Conservation (phyloP, 2,888 invertebrate species). For the Caenorhabditis parvicauda region DNA sequence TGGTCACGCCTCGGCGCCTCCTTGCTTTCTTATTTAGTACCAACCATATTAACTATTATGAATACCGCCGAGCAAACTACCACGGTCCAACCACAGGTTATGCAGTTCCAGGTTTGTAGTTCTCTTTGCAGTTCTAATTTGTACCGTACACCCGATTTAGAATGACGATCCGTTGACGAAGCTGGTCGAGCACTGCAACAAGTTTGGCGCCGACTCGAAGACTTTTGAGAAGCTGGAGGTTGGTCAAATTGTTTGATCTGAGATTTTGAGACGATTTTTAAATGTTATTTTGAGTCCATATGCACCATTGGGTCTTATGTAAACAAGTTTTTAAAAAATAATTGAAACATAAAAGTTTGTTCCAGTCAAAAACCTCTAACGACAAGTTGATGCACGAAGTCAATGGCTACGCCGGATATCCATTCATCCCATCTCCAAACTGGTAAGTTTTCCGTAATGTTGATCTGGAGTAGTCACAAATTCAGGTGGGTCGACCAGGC, state of each 20-base stretch:
- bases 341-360: too few species aligned
- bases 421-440: constrained; percentile 7
- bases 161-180: constrained; percentile 19
- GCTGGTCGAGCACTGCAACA: constrained; percentile 24
- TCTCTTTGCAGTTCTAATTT: neutral
- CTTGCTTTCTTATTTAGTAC: too few species aligned
- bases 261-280: too few species aligned
- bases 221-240: constrained; percentile 8
- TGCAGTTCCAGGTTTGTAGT: constrained; percentile 2
- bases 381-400: constrained; percentile 11
- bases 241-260: neutral
- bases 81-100: too few species aligned
- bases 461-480: too few species aligned
- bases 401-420: constrained; percentile 17
- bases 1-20: too few species aligned
- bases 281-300: too few species aligned
- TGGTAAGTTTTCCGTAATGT: constrained; percentile 11
- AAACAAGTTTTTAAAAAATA: too few species aligned
- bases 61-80: too few species aligned
- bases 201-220: constrained; percentile 9
- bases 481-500: constrained; percentile 23
- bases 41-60: neutral
- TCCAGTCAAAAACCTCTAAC: neutral
- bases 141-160: too few species aligned
- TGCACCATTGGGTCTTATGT: too few species aligned